Base-by-base conservation (phyloP, 2,888 invertebrate genomes). In the Encarsia formosa region DNA sequence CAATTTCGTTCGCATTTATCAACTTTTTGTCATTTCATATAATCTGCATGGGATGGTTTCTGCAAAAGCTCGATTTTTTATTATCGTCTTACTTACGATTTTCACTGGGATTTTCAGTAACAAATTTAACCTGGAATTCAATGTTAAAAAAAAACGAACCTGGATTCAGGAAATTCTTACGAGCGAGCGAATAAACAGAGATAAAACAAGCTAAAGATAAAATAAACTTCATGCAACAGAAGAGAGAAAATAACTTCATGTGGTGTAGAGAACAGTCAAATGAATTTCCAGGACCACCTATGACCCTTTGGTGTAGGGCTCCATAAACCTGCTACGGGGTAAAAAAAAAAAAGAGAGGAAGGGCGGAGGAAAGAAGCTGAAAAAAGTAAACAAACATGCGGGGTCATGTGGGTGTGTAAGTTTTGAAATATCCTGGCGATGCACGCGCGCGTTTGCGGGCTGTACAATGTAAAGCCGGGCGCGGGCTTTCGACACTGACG, bases 371-470 rank as follows among this genome's bases (percentile, higher is more conserved):
- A n/a, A n/a, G n/a, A n/a, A n/a, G n/a, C n/a, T n/a, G n/a, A n/a
- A n/a, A n/a, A n/a, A n/a, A n/a, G 26, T 41, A 51, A 54, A 54
- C 54, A 51, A 48, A 54, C 44, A 51, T n/a, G 8, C 22, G 9
- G 37, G 31, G 37, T 29, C 16, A 44, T 40, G 29, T n/a, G n/a
- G n/a, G n/a, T n/a, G n/a, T n/a, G n/a, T n/a, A n/a, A 37, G 37
- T 54, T 54, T 54, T 40, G 44, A 54, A 50, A 50, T 50, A 49
- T 54, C 54, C 47, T 54, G 50, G 40, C 34, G 13, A 15, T 16
- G 38, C 32, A 32, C n/a, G 13, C 2, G 15, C 24, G 15, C 9
- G 45, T 53, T n/a, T n/a, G n/a, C n/a, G n/a, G n/a, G n/a, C n/a
- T n/a, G n/a, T n/a, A n/a, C n/a, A 49, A 49, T 34, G 44, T 29